These are phyloP conservation scores for Watsonalla cultraria DNA, from an alignment of 2,888 invertebrate genomes.

Conservation along the genomic window DNA sequence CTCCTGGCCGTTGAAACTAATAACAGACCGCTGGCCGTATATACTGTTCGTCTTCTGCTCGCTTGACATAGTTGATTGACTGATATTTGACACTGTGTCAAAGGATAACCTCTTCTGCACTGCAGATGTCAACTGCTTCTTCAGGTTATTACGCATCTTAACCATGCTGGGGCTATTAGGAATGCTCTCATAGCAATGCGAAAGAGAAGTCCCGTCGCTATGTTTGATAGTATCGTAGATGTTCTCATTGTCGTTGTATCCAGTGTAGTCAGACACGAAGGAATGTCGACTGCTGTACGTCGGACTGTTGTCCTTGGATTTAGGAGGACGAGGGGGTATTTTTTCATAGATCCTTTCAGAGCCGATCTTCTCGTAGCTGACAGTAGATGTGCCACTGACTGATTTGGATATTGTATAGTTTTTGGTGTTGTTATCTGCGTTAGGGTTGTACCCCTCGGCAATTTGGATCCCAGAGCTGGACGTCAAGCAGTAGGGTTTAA, in stretches of 20 bases:
- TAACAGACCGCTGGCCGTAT: constrained; percentile 74
- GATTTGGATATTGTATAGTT: constrained; percentile 66
- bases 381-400: constrained; percentile 66
- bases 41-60: constrained; percentile 81
- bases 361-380: constrained; percentile 71
- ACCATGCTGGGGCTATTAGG: constrained; percentile 73
- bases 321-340: constrained; percentile 52
- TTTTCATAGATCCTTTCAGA: constrained; percentile 72
- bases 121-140: constrained; percentile 52
- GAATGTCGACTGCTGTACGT: constrained; percentile 61
- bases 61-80: constrained; percentile 76
- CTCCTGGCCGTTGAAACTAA: constrained; percentile 71
- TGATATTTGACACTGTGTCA: constrained; percentile 69
- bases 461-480: constrained; percentile 71
- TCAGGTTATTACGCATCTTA: constrained; percentile 58
- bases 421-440: constrained; percentile 41
- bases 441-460: constrained; percentile 73
- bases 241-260: constrained; percentile 75
- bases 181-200: constrained; percentile 81
- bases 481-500: constrained; percentile 64
- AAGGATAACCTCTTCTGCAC: constrained; percentile 66
- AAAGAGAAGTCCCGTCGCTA: constrained; percentile 65
- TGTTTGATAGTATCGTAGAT: constrained; percentile 82
- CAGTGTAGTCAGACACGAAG: constrained; percentile 58
- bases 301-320: constrained; percentile 62